Conservation (phyloP, 2,113 vertebrate genomes). For the Alectura lathami region DNA sequence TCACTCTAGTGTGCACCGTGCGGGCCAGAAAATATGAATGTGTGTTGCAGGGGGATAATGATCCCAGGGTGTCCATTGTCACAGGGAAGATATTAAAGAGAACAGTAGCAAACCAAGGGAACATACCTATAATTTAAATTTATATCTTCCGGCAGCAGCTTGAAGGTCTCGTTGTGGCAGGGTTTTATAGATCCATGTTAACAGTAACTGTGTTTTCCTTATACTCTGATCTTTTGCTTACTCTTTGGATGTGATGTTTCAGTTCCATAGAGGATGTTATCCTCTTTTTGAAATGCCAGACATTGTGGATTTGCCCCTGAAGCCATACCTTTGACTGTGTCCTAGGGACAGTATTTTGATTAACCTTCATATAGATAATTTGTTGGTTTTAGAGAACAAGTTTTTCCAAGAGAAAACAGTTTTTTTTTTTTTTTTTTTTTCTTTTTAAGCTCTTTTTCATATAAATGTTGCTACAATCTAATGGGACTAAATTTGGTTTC, state of each 20-base stretch:
- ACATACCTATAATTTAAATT: background rate
- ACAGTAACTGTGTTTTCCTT: background rate
- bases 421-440: background rate
- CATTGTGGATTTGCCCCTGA: background rate
- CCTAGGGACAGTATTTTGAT: background rate
- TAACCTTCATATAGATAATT: background rate
- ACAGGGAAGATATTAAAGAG: background rate
- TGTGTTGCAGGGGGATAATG: background rate
- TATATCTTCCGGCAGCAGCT: background rate
- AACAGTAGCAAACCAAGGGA: background rate
- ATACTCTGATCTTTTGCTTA: background rate
- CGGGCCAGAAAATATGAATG: background rate
- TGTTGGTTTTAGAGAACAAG: background rate
- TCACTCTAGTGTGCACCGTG: background rate
- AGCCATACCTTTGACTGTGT: background rate
- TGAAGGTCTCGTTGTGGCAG: background rate
- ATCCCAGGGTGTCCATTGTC: background rate
- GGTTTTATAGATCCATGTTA: background rate
- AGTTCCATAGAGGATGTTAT: background rate
- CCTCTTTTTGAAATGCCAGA: background rate
- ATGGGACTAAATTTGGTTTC: conserved; percentile 67
- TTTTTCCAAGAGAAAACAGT: background rate
- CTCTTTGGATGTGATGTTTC: background rate
- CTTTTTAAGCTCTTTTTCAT: background rate
- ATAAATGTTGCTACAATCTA: conserved; percentile 32